Evolutionary conservation across 2,113 vertebrate genomes (phyloP).

Genomic region (Chascanopsetta lugubris): DNA sequence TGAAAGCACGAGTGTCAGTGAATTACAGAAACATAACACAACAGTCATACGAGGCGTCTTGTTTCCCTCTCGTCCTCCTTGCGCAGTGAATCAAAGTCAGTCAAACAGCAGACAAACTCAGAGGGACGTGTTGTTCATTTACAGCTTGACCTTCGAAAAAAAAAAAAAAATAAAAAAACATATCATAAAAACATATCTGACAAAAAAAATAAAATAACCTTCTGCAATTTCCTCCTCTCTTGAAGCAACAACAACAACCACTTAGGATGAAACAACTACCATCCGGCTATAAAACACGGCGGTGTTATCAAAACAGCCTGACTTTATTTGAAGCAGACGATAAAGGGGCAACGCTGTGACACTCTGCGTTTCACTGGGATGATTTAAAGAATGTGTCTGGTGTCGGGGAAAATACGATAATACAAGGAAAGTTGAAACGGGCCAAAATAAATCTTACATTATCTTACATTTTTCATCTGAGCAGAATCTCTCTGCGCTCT

Average conservation of each 20-base stretch:
- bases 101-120: slow-evolving; percentile 23
- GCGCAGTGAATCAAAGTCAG: slow-evolving; percentile 45
- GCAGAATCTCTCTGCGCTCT: neutral
- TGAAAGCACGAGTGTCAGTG: slow-evolving; percentile 25
- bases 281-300: slow-evolving; percentile 18
- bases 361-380: slow-evolving; percentile 26
- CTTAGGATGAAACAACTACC: slow-evolving; percentile 41
- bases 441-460: slow-evolving; percentile 10
- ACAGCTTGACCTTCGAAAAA: slow-evolving; percentile 44
- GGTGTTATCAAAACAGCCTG: slow-evolving; percentile 25
- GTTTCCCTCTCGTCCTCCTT: slow-evolving; percentile 37
- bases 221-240: slow-evolving; percentile 25
- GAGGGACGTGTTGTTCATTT: slow-evolving; percentile 8
- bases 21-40: slow-evolving; percentile 42
- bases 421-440: slow-evolving; percentile 10
- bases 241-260: slow-evolving; percentile 24
- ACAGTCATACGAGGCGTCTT: slow-evolving; percentile 36
- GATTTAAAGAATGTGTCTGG: slow-evolving; percentile 27
- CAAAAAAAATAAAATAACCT: slow-evolving; percentile 21
- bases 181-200: slow-evolving; percentile 3
- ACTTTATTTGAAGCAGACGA: slow-evolving; percentile 45
- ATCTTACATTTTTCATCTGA: neutral
- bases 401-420: neutral
- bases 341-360: slow-evolving; percentile 36
- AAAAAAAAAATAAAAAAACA: slow-evolving; percentile 2